Conservation (phyloP, 2,113 vertebrate species). For the Hippopotamus amphibius region DNA sequence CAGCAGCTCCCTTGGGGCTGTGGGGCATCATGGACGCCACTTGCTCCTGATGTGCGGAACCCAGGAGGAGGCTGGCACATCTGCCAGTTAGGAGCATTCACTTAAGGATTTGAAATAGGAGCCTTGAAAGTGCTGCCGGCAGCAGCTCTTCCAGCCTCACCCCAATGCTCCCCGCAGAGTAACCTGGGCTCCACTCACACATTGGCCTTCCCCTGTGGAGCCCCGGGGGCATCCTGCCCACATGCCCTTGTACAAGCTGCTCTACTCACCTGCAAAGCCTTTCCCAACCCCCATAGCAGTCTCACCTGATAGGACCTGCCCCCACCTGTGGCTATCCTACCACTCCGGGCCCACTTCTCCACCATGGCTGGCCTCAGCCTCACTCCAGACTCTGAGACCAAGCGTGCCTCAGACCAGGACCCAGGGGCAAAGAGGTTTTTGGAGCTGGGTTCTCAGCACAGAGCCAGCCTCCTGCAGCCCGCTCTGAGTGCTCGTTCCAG, state of each 20-base stretch:
- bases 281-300: not conserved
- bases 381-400: not conserved
- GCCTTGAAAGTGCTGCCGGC: not conserved
- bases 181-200: not conserved
- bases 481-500: not conserved
- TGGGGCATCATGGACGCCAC: not conserved
- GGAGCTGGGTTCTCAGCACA: not conserved
- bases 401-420: not conserved
- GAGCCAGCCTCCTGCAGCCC: not conserved
- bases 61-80: not conserved
- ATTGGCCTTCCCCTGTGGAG: not conserved
- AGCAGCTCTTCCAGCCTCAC: not conserved
- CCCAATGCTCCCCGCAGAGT: rapidly evolving
- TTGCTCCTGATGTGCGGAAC: conserved; percentile 48
- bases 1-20: not conserved
- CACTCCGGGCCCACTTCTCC: not conserved
- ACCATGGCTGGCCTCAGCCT: not conserved
- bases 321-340: too few relatives aligned
- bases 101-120: not conserved
- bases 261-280: not conserved
- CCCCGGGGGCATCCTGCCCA: not conserved
- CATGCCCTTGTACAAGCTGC: not conserved
- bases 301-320: not conserved
- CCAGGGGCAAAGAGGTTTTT: not conserved
- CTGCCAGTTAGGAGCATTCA: not conserved